A percentile compares a stretch with the other conserved stretches of the same genome.
Evolutionary conservation across 2,113 vertebrate genomes (phyloP).

Genomic region (Menura novaehollandiae): DNA sequence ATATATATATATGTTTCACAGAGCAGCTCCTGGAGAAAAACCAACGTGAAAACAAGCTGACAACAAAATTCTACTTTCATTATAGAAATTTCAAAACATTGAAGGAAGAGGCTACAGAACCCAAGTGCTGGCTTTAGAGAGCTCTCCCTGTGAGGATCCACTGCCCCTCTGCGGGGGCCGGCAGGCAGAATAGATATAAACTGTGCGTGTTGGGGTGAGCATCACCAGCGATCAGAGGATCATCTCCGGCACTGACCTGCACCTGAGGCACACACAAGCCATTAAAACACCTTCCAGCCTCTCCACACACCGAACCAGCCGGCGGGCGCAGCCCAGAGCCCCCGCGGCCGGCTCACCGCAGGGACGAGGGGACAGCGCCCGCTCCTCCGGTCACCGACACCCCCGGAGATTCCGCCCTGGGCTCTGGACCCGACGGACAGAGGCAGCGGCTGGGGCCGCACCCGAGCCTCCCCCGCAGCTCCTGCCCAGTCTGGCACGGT

Average conservation of each 20-base stretch:
- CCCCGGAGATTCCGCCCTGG: not conserved
- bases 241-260: too few species aligned
- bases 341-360: not conserved
- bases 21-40: not conserved
- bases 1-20: not conserved
- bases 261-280: not conserved
- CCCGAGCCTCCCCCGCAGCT: not conserved
- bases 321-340: not conserved
- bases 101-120: not conserved
- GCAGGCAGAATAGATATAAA: accelerated
- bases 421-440: not conserved
- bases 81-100: accelerated
- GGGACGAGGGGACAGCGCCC: not conserved
- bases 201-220: accelerated
- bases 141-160: accelerated
- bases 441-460: not conserved
- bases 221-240: not conserved
- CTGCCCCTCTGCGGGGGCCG: accelerated
- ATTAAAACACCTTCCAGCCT: not conserved
- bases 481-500: too few species aligned
- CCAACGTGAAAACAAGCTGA: not conserved
- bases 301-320: not conserved
- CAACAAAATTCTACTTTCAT: too few species aligned
- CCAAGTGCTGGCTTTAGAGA: not conserved
- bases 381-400: not conserved